A percentile compares a stretch with the other conserved stretches of the same genome.
phyloP scores from a whole-genome alignment of 2,797 vertebrate species.

The Sebastes itinus region DNA sequence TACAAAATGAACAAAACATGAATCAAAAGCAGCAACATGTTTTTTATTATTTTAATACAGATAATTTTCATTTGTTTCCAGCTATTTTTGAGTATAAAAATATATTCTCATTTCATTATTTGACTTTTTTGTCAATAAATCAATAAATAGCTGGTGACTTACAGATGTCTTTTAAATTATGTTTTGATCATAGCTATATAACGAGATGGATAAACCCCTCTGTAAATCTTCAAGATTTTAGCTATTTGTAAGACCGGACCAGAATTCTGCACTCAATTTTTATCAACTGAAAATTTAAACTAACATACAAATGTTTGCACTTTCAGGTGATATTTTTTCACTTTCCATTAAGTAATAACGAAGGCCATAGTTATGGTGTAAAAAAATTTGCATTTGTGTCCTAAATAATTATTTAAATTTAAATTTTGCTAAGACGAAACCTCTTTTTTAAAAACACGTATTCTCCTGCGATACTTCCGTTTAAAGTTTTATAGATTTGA shows the following conservation, averaged over 20 bases:
- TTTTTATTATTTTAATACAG: neutral
- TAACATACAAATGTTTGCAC: neutral
- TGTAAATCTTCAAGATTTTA: no score
- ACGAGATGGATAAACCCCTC: neutral
- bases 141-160: neutral
- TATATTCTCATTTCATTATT: neutral
- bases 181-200: neutral
- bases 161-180: neutral
- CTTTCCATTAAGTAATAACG: neutral
- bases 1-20: neutral
- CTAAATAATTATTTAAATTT: neutral
- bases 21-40: neutral
- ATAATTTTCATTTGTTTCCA: neutral
- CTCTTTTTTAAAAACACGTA: neutral
- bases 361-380: neutral
- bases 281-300: neutral
- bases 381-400: neutral
- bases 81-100: neutral
- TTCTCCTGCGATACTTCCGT: neutral
- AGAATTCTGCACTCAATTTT: neutral
- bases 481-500: neutral
- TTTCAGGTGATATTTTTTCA: no score
- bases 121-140: neutral
- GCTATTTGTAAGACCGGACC: no score
- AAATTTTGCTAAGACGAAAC: neutral